Evolutionary conservation across 2,888 invertebrate genomes (phyloP).

Genomic region (Lasioglossum malachurum): DNA sequence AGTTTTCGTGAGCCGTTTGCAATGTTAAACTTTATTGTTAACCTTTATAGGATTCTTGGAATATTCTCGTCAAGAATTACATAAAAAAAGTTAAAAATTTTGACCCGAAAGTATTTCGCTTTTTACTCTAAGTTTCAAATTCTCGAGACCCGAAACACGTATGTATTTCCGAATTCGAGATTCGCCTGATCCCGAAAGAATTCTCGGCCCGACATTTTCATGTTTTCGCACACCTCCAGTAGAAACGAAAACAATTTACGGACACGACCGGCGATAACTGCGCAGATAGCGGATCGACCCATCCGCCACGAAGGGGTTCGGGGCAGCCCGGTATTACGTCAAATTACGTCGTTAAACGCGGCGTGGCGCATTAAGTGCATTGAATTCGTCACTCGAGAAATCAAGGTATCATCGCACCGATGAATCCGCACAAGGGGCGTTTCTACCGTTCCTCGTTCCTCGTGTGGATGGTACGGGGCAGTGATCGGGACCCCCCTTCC

Average conservation of each 20-base stretch:
- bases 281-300: neutral
- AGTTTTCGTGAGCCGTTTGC: too few relatives aligned
- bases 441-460: constrained; percentile 67
- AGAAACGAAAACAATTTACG: neutral
- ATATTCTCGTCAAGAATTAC: too few relatives aligned
- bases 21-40: too few relatives aligned
- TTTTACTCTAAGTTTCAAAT: too few relatives aligned
- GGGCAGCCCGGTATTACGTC: constrained; percentile 25
- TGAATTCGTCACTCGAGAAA: constrained; percentile 80
- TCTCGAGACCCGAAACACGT: too few relatives aligned
- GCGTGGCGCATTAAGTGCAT: constrained; percentile 54
- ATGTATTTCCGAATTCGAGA: too few relatives aligned
- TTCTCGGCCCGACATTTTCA: too few relatives aligned
- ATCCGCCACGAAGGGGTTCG: constrained; percentile 23
- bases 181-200: too few relatives aligned
- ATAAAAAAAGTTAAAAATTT: too few relatives aligned
- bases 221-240: too few relatives aligned
- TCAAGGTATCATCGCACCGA: constrained; percentile 78
- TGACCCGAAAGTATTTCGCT: too few relatives aligned
- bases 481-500: constrained; percentile 12
- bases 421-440: constrained; percentile 83
- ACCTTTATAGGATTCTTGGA: too few relatives aligned
- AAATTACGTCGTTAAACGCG: constrained; percentile 57
- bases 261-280: neutral
- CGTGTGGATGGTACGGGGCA: constrained; percentile 48